Percentiles rank a stretch among this genome's conserved stretches.
Evolutionary conservation across 1,140 invertebrate species (phyloP).

Genomic region (Caligus rogercresseyi): DNA sequence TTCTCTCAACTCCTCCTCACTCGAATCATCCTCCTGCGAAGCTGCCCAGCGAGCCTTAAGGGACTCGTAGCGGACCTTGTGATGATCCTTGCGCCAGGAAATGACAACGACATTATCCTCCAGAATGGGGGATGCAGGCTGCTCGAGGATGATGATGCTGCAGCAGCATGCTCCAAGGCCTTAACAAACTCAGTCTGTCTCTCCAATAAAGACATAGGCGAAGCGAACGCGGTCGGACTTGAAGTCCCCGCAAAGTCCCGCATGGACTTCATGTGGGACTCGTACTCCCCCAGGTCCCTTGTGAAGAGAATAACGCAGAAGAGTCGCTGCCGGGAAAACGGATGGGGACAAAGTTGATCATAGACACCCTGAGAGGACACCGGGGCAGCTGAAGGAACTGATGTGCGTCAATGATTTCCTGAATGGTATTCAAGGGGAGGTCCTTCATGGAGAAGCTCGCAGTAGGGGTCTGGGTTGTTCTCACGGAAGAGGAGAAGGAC

Average conservation of each 20-base stretch:
- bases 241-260: constrained; percentile 32
- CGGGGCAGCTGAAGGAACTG: constrained; percentile 70
- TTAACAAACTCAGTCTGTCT: constrained; percentile 60
- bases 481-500: constrained; percentile 74
- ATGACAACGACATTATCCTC: constrained; percentile 42
- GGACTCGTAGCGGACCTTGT: constrained; percentile 76
- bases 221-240: constrained; percentile 50
- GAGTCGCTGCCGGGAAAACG: constrained; percentile 28
- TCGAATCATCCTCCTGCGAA: constrained; percentile 44
- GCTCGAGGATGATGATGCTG: background rate
- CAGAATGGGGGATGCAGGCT: background rate
- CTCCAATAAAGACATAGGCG: constrained; percentile 67
- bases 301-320: constrained; percentile 73
- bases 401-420: constrained; percentile 69
- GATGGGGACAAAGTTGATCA: constrained; percentile 60
- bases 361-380: constrained; percentile 70
- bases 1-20: constrained; percentile 31
- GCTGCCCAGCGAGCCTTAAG: constrained; percentile 42
- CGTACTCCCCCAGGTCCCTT: constrained; percentile 36
- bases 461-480: constrained; percentile 56
- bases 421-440: constrained; percentile 64
- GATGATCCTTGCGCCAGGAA: constrained; percentile 66
- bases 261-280: constrained; percentile 30
- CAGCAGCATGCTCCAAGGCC: constrained; percentile 35
- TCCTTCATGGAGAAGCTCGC: constrained; percentile 69